Evolutionary conservation across 2,888 invertebrate genomes (phyloP), one percentile per base, ranked within the genome.

Genomic region (Acanthacorydalis orientalis): DNA sequence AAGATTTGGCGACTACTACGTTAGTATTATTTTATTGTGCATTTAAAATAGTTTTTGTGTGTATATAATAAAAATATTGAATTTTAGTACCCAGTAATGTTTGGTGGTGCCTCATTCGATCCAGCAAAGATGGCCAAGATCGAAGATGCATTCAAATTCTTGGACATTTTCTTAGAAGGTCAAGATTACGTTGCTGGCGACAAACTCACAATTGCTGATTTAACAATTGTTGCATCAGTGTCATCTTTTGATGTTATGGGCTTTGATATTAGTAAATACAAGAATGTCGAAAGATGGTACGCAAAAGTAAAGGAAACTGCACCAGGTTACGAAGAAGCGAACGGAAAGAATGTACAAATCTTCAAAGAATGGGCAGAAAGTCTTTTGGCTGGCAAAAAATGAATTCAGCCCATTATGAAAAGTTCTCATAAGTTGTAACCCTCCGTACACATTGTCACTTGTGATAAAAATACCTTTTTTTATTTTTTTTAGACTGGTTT

Each of bases 141-240:
- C 42, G 77, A 78, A 39, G 75, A 78, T 2, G 79, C 80, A 1
- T 68, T 85, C 44, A 72, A 70, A 34, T 77, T 80, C 53, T 65
- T 88, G 33, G 78, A 88, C 56, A 74, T 64, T n/a, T 81, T 83
- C 68, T 69, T 89, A 31, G 77, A 78, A 41, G 78, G 77, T 0
- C 73, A 79, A 56, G 72, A 75, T 52, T 90, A 75, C 64, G 75
- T 68, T 34, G 85, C 85, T 12, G 89, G 87, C 2, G 71, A 78
- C 49, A 69, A 69, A 49, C 67, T 87, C 47, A 88, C 88, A 14
- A 61, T 90, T 14, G 90, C 90, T 7, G 90, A 90, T 64, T 69
- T 86, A 39, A 67, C 78, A 34, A 60, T 88, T 42, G 67, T 79
- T 33, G 75, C 83, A 8, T 72, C 75, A 7, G 72, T 87, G 9